Evolutionary conservation across 2,888 invertebrate species (phyloP).

Genomic region (Odontocolon sp.): DNA sequence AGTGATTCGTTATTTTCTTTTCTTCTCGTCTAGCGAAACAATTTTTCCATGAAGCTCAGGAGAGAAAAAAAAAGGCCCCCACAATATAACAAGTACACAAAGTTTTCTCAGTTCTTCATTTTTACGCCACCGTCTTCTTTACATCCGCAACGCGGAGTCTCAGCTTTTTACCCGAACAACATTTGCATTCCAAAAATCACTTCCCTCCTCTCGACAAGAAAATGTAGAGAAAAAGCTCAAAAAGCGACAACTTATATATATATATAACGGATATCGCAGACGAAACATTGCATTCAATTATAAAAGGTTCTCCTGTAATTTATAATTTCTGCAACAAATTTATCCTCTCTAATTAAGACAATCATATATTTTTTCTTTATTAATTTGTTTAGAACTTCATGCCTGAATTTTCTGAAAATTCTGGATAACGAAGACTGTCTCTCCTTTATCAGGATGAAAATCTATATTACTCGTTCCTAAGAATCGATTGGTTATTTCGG

Average conservation of each 20-base stretch:
- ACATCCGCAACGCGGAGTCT: conserved; percentile 22
- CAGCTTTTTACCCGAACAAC: conserved; percentile 49
- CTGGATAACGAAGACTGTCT: no score
- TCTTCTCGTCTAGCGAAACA: background rate
- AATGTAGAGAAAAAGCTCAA: conserved; percentile 37
- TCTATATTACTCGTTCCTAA: no score
- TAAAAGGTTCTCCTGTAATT: no score
- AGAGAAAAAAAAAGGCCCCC: background rate
- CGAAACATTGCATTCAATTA: no score
- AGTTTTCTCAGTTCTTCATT: conserved; percentile 17
- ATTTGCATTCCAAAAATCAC: conserved; percentile 70
- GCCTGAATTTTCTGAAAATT: no score
- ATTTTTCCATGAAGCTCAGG: background rate
- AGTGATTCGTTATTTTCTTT: conserved; percentile 4
- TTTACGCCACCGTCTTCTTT: conserved; percentile 16
- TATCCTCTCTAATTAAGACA: no score
- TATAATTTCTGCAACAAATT: no score
- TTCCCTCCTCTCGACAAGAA: conserved; percentile 57
- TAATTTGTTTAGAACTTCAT: no score
- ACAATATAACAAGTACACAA: conserved; percentile 38
- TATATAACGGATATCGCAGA: background rate
- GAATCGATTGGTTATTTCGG: no score
- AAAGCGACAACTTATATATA: conserved; percentile 10
- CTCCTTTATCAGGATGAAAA: no score
- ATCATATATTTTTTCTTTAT: no score